phyloP scores from a whole-genome alignment of 2,888 invertebrate genomes.

The Melipona beecheii region DNA sequence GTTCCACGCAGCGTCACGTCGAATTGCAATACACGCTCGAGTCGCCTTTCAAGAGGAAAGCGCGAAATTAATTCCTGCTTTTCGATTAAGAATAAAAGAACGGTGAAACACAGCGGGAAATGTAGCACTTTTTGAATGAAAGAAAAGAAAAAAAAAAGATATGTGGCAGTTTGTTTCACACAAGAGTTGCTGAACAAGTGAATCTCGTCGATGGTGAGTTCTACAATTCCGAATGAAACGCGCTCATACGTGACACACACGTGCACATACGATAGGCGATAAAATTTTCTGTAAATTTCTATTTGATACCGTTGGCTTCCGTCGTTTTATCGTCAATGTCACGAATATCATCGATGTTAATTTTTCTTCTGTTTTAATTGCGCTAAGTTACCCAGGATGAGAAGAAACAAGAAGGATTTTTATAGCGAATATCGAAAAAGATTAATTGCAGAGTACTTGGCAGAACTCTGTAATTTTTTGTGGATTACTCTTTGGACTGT shows the following conservation, averaged over 20 bases:
- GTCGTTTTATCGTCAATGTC: neutral
- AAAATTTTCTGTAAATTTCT: neutral
- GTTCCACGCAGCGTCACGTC: no score
- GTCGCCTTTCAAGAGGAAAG: neutral
- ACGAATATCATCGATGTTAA: neutral
- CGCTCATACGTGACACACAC: no score
- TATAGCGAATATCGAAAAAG: neutral
- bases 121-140: neutral
- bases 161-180: neutral
- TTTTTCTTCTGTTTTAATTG: neutral
- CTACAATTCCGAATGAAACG: neutral
- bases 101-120: neutral
- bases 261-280: neutral
- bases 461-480: neutral
- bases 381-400: neutral
- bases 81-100: neutral
- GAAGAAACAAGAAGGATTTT: neutral
- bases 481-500: neutral
- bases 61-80: neutral
- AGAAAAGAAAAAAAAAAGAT: neutral
- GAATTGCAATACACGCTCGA: neutral
- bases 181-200: neutral
- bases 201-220: neutral
- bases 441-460: neutral
- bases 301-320: neutral